Conservation (phyloP, 1,140 invertebrate species). For the Pteromalus puparum region DNA sequence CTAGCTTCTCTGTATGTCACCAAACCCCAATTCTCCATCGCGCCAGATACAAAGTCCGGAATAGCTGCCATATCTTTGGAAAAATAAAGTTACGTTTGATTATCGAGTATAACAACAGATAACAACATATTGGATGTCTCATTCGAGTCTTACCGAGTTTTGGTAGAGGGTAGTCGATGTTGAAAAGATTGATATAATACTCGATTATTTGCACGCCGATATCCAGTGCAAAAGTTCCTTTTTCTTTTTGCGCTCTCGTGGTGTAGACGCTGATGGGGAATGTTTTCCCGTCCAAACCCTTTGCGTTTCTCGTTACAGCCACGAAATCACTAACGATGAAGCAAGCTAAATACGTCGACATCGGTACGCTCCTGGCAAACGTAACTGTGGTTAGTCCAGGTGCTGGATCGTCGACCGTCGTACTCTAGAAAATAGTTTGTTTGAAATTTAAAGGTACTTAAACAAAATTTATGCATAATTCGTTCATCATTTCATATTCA, state of each 20-base stretch:
- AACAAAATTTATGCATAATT: background rate
- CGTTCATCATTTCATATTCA: background rate
- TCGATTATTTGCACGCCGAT: conserved; percentile 87
- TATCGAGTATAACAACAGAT: background rate
- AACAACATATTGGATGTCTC: background rate
- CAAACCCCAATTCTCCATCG: conserved; percentile 96
- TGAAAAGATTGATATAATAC: conserved; percentile 92
- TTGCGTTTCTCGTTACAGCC: conserved; percentile 75
- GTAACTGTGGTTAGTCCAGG: conserved; percentile 75
- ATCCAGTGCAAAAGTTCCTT: conserved; percentile 87
- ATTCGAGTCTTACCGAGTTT: conserved; percentile 83
- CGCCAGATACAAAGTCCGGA: conserved; percentile 95
- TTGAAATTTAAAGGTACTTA: background rate
- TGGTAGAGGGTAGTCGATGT: conserved; percentile 89
- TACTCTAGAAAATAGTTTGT: conserved; percentile 14
- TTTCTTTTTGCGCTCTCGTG: conserved; percentile 83
- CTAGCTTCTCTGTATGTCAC: conserved; percentile 90
- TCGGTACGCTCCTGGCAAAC: conserved; percentile 89
- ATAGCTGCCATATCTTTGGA: conserved; percentile 91
- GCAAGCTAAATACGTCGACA: conserved; percentile 94
- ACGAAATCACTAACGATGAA: conserved; percentile 95
- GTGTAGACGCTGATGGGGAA: conserved; percentile 85
- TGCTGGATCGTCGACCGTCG: conserved; percentile 58
- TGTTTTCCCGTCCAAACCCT: conserved; percentile 74
- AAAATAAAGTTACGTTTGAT: background rate